Evolutionary conservation across 2,797 vertebrate genomes (phyloP), one percentile per base, ranked within the genome.

Genomic region (Borostomias antarcticus): DNA sequence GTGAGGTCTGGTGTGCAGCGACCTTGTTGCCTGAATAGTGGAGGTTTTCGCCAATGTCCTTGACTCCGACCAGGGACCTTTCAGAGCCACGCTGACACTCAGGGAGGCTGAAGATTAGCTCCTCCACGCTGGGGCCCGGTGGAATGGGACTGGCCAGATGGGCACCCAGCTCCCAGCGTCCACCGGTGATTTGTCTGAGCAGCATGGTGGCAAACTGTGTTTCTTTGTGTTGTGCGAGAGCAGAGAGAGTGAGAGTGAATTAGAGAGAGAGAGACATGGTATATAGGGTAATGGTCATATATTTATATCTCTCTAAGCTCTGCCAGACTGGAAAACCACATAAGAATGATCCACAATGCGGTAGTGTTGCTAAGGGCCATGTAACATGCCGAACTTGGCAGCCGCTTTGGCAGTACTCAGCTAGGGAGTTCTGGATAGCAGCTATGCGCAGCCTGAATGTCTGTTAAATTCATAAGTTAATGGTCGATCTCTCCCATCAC

Each of bases 381-480:
- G 85, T 82, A 86, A 86, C 81, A 77, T 77, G 76, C 78, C 83
- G 84, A 30, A 68, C 78, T 86, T 87, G 86, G 86, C 86, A 86
- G 78, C 56, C 7, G 57, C 61, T 10, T 5, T 23, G 11, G 35
- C 32, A 61, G 28, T 2, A 8, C 79, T 65, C 74, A 69, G 82
- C 85, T 81, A 82, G 82, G 74, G 74, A 81, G 78, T 85, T 85
- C 80, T 87, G 84, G 83, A 87, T 77, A 84, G 78, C 81, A 78
- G 69, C 69, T 50, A 75, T 81, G 61, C 59, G 59, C 81, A 13
- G 66, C 75, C 73, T 74, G 83, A 75, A 17, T 66, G 77, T 80
- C 62, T 83, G 86, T 86, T 88, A 84, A 81, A 85, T 80, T 86
- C 66, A 73, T 83, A 82, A 89, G 83, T 85, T 86, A 89, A 89